These are phyloP conservation scores for Streptopelia turtur DNA, from an alignment of 2,797 vertebrate genomes.

Conservation along the genomic window DNA sequence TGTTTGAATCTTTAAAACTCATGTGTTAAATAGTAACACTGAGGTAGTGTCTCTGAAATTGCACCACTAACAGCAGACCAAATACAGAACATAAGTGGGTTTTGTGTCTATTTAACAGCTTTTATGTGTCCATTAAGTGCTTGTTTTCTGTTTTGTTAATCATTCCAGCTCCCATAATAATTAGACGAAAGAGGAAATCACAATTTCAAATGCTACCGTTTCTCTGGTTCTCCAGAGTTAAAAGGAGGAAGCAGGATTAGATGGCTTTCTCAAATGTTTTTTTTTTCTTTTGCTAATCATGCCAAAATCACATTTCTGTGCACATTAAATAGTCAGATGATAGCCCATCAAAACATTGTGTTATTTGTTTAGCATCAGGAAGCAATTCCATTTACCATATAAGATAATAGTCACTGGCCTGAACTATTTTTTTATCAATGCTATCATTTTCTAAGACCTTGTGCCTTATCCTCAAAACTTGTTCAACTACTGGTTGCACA, in stretches of 20 bases:
- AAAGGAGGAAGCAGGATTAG: slow-evolving; percentile 58
- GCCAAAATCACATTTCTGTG: slow-evolving; percentile 57
- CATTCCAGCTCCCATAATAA: slow-evolving; percentile 47
- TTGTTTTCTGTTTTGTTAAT: slow-evolving; percentile 65
- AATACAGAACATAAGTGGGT: not conserved
- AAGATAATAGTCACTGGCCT: not conserved
- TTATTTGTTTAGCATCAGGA: slow-evolving; percentile 49
- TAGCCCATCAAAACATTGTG: not conserved
- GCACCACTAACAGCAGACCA: not conserved
- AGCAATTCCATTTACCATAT: slow-evolving; percentile 3
- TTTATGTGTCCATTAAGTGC: slow-evolving; percentile 45
- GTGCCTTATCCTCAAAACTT: not conserved
- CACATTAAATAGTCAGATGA: slow-evolving; percentile 14
- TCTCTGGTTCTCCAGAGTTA: slow-evolving; percentile 41
- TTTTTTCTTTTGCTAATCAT: slow-evolving; percentile 40
- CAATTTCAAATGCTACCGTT: slow-evolving; percentile 52
- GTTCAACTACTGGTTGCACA: not conserved
- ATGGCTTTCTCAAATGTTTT: slow-evolving; percentile 58
- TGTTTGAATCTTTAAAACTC: slow-evolving; percentile 59
- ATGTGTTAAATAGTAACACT: not conserved
- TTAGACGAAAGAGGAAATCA: slow-evolving; percentile 54
- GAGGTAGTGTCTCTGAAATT: slow-evolving; percentile 55
- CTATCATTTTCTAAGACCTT: not conserved
- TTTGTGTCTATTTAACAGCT: slow-evolving; percentile 48
- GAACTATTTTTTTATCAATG: not conserved